Evolutionary conservation across 2,888 invertebrate genomes (phyloP), one percentile per base, ranked within the genome.

Genomic region (Helobdella robusta): DNA sequence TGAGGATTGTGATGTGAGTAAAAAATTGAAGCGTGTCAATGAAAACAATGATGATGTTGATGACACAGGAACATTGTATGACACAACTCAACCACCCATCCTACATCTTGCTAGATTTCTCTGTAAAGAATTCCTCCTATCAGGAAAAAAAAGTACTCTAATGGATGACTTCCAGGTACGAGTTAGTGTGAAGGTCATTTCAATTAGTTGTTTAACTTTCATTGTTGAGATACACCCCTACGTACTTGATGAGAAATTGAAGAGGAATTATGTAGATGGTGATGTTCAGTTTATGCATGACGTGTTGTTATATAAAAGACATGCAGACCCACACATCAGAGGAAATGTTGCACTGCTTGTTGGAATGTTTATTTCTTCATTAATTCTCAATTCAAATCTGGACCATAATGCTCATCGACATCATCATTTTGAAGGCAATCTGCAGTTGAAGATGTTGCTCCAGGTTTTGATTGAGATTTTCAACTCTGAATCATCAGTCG

Each of bases 181-280:
- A 40, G 91, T 95, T 35, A 93, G 93, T 66, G 88, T 92, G 0
- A 93, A 94, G 80, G 87, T 89, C 6, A 84, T 93, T 44, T 89
- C 92, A 0, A 76, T 94, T n/a, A 85, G 85, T 64, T 91, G 91
- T 75, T 78, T 94, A 28, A 85, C 87, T 0, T 86, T 86, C 71
- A 85, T 89, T 64, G 79, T 91, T 40, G 84, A 84, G 46, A 77
- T 91, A 30, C 85, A 85, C 73, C 91, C 94, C 0, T 83, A 85
- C 70, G 82, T 87, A 3, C 84, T 91, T 66, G 84, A 87, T 0
- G 77, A 86, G 25, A 77, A 81, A 11, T 73, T 85, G 35, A 70
- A 66, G 46, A 65, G 68, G n/a, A 23, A 18, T 48, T 25, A n/a
- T 32, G 11, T n/a, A 23, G 58, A 62, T 73, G 74, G 70, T 34